Evolutionary conservation across 1,140 invertebrate genomes (phyloP).

Genomic region (Prorops nasuta): DNA sequence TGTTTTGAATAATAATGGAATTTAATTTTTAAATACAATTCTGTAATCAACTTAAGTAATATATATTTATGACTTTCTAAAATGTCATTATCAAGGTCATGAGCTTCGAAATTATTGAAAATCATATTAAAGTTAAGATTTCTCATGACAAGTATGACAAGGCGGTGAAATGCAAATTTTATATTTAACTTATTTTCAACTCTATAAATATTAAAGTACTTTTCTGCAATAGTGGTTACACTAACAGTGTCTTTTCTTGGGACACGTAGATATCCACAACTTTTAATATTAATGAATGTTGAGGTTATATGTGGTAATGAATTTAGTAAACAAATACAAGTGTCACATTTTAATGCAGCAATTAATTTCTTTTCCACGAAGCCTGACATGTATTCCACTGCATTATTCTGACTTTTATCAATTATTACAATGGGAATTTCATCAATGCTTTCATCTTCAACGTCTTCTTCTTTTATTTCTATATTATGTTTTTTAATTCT

Average conservation of each 20-base stretch:
- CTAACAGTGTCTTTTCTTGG: background rate
- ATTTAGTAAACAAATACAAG: background rate
- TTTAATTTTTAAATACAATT: background rate
- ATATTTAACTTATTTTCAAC: background rate
- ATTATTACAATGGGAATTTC: background rate
- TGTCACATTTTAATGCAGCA: background rate
- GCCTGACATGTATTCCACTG: background rate
- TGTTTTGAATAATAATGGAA: no score
- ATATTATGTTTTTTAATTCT: background rate
- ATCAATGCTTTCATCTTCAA: background rate
- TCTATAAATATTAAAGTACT: background rate
- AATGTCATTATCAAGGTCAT: background rate
- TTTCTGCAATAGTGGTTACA: background rate
- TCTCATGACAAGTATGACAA: no score
- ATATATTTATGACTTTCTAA: background rate
- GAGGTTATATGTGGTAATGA: background rate
- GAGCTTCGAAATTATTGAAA: background rate
- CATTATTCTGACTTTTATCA: background rate
- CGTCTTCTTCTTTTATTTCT: background rate
- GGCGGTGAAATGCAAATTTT: background rate
- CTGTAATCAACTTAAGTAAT: background rate
- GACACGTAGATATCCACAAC: background rate
- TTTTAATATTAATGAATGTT: background rate
- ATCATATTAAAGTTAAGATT: no score
- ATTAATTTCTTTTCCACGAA: background rate